These are phyloP conservation scores for Trinectes maculatus DNA, from an alignment of 2,113 vertebrate genomes.

Conservation along the genomic window DNA sequence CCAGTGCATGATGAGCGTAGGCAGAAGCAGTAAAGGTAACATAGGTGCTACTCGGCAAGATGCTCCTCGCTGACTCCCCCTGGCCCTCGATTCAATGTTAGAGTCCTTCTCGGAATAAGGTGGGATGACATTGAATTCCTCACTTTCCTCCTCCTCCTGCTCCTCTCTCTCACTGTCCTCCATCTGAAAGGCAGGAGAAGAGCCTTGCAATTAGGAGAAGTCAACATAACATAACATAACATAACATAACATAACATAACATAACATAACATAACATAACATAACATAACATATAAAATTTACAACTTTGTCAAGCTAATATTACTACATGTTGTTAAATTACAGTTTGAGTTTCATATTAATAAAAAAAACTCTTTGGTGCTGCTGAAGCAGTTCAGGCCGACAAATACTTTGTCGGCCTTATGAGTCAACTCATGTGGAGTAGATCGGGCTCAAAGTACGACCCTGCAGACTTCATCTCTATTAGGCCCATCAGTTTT, in stretches of 20 bases:
- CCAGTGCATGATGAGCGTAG: slow-evolving; percentile 58
- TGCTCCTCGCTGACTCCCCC: slow-evolving; percentile 63
- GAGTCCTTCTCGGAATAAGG: slow-evolving; percentile 78
- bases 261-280: slow-evolving; percentile 18
- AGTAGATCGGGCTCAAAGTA: no score
- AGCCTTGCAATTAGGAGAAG: slow-evolving; percentile 54
- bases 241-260: slow-evolving; percentile 21
- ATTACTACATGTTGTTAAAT: no score
- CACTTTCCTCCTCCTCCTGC: slow-evolving; percentile 48
- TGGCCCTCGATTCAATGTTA: slow-evolving; percentile 59
- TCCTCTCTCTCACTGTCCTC: slow-evolving; percentile 71
- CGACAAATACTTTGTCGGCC: no score
- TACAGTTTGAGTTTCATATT: no score
- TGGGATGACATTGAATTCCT: slow-evolving; percentile 75
- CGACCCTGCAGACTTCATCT: no score
- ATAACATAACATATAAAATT: slow-evolving; percentile 16
- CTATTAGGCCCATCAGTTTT: no score
- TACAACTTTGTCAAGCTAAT: no score
- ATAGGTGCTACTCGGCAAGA: slow-evolving; percentile 37
- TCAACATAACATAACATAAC: slow-evolving; percentile 28
- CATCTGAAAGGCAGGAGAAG: slow-evolving; percentile 65
- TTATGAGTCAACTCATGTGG: no score
- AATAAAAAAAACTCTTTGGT: no score
- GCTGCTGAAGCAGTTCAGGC: no score
- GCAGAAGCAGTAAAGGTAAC: slow-evolving; percentile 67